Evolutionary conservation across 2,113 vertebrate species (phyloP).

Genomic region (Maccullochella peelii): DNA sequence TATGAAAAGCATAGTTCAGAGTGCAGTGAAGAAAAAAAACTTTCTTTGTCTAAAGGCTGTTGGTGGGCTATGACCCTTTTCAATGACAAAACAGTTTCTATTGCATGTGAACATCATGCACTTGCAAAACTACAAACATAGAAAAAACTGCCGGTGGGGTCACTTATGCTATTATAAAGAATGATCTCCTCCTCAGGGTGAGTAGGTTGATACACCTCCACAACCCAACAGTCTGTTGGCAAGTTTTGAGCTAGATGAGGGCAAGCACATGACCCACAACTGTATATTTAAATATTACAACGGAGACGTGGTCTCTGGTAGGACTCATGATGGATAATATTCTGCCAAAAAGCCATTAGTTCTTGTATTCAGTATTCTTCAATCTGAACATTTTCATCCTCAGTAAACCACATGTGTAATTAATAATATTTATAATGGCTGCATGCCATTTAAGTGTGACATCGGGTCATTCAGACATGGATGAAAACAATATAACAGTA

Average conservation of each 20-base stretch:
- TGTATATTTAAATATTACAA: neutral
- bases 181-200: neutral
- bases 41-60: neutral
- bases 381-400: neutral
- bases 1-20: neutral
- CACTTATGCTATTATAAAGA: neutral
- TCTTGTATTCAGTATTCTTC: neutral
- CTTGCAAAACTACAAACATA: neutral
- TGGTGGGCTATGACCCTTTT: neutral
- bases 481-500: neutral
- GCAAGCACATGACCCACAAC: neutral
- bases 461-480: neutral
- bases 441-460: no score
- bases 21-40: neutral
- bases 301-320: neutral
- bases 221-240: neutral
- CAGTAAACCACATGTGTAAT: neutral
- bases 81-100: neutral
- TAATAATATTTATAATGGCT: no score
- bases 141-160: neutral
- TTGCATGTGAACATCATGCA: slow-evolving; percentile 16
- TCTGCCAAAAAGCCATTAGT: neutral
- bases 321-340: neutral
- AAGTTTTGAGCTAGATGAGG: neutral
- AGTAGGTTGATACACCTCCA: neutral